Evolutionary conservation across 2,797 vertebrate species (phyloP), one percentile per base, ranked within the genome.

Genomic region (Lithobates pipiens): DNA sequence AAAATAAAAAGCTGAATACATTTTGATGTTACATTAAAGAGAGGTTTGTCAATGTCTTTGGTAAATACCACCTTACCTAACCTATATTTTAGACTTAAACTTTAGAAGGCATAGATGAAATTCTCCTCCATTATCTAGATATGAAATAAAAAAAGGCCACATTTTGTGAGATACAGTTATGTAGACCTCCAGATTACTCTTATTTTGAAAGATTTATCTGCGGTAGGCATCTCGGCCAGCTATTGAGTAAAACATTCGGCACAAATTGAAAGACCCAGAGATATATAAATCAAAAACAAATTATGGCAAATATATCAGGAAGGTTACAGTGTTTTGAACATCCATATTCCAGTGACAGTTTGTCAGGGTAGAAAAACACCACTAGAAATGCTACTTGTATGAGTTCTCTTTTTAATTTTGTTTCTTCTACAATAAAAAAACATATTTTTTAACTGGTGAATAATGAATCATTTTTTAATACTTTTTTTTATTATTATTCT

Each of bases 281-380:
- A 76, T 78, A 67, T 84, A 73, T 84, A 78, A 78, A 84, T 78
- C 76, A 84, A 77, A 77, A 84, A 84, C 82, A 84, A 85, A 85
- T 79, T 80, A 74, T 80, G 39, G 39, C 42, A 65, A 72, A 84
- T 63, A 72, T 46, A 73, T 78, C 83, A 85, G 72, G 57, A 73
- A 75, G 70, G 77, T 80, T 72, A 67, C 57, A 67, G 77, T 80
- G 67, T 80, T 85, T 68, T 85, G 39, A 85, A 75, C 77, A 80
- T 46, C 71, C 68, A 84, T 78, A 72, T 78, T 34, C 61, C 72
- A 57, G 54, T 78, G 68, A 68, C 69, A 63, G 57, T 23, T 8
- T 65, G 61, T 65, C 61, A 25, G 61, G 23, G n/a, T 23, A 25
- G 6, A 65, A 2, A 65, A 65, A 65, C n/a, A 25, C 61, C 61